Conservation (phyloP, 1,140 invertebrate species). For the Leptinotarsa lineolata region DNA sequence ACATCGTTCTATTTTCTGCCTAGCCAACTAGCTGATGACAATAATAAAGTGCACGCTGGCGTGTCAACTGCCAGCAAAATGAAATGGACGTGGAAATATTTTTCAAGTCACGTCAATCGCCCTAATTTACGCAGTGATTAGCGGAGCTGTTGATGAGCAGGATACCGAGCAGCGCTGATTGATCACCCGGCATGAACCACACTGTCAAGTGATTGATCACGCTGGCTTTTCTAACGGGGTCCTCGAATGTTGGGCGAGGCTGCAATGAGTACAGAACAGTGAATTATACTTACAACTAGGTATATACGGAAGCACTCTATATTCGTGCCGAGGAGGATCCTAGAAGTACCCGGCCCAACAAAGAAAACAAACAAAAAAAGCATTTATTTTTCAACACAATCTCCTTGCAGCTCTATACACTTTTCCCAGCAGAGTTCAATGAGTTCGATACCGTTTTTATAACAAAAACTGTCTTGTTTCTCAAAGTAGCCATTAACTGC, state of each 20-base stretch:
- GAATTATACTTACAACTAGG: too few relatives aligned
- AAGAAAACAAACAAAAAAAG: too few relatives aligned
- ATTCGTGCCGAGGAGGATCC: too few relatives aligned
- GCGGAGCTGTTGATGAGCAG: constrained; percentile 26
- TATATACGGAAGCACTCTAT: too few relatives aligned
- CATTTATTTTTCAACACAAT: too few relatives aligned
- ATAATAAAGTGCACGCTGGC: constrained; percentile 17
- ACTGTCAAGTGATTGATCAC: constrained; percentile 27
- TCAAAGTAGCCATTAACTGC: too few relatives aligned
- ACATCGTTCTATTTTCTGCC: background rate
- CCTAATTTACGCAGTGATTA: constrained; percentile 28
- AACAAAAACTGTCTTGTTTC: too few relatives aligned
- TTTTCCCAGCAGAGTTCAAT: too few relatives aligned
- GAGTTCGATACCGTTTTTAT: too few relatives aligned
- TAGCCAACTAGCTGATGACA: constrained; percentile 4
- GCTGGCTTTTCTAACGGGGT: background rate
- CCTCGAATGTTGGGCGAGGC: background rate
- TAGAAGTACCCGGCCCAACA: too few relatives aligned
- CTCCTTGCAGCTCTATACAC: too few relatives aligned
- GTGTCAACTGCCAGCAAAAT: constrained; percentile 23
- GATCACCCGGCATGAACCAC: constrained; percentile 23
- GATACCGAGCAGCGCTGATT: constrained; percentile 20
- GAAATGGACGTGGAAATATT: constrained; percentile 25
- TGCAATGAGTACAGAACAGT: too few relatives aligned
- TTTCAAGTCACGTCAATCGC: constrained; percentile 25